A percentile compares a stretch with the other conserved stretches of the same genome.
Conservation (phyloP, 2,888 invertebrate species). For the Drosophila prostipennis region DNA sequence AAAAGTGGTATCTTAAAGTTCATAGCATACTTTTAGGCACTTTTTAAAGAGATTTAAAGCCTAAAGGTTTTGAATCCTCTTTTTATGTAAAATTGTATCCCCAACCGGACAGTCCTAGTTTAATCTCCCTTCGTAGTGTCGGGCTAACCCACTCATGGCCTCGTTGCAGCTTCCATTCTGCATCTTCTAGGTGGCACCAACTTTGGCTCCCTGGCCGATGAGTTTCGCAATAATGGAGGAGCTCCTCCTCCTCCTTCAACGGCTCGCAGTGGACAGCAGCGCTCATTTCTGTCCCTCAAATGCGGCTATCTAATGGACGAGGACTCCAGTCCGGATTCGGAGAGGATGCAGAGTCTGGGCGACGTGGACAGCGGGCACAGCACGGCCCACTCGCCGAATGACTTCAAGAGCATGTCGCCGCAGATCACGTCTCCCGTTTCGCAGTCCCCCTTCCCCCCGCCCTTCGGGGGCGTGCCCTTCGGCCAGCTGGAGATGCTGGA, state of each 20-base stretch:
- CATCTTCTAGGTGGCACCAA: constrained; percentile 83
- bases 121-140: constrained; percentile 54
- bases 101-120: neutral
- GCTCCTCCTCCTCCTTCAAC: constrained; percentile 14
- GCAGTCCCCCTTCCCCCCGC: constrained; percentile 88
- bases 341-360: constrained; percentile 89
- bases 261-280: constrained; percentile 74
- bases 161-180: constrained; percentile 87
- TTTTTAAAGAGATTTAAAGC: neutral
- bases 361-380: constrained; percentile 96
- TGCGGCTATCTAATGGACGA: constrained; percentile 91
- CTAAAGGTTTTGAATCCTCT: too few relatives aligned
- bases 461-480: constrained; percentile 91
- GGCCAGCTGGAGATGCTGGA: constrained; percentile 93
- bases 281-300: constrained; percentile 88
- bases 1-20: too few relatives aligned
- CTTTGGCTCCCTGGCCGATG: constrained; percentile 83
- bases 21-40: too few relatives aligned
- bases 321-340: constrained; percentile 94
- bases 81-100: too few relatives aligned
- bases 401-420: constrained; percentile 93
- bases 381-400: constrained; percentile 95
- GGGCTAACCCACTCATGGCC: constrained; percentile 63
- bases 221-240: constrained; percentile 82
- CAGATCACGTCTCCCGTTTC: constrained; percentile 86